Conservation (phyloP, 2,797 vertebrate species). For the Rhabdomys pumilio region DNA sequence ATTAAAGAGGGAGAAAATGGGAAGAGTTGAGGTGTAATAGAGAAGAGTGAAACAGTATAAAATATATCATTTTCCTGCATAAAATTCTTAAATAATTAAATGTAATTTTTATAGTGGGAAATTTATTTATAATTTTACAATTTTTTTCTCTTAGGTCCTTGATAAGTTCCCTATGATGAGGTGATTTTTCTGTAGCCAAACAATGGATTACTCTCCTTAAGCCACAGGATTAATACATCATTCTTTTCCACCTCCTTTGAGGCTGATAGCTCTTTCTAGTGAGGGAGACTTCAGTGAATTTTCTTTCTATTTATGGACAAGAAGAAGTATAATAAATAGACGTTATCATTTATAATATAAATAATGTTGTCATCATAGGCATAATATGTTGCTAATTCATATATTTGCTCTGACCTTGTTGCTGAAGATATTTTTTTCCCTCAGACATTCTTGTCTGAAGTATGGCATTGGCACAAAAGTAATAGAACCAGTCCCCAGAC, state of each 20-base stretch:
- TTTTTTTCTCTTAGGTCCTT: background rate
- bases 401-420: background rate
- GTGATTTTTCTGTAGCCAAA: background rate
- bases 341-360: background rate
- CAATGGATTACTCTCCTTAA: background rate
- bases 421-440: background rate
- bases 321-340: background rate
- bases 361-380: background rate
- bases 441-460: background rate
- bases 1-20: background rate
- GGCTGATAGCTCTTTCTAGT: constrained; percentile 9
- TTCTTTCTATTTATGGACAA: background rate
- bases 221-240: background rate
- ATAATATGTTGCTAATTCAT: background rate
- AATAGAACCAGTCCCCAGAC: background rate
- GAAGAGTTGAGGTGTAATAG: background rate
- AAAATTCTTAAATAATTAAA: background rate
- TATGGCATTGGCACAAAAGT: background rate
- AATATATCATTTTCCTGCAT: background rate
- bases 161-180: background rate
- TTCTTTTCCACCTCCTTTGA: background rate
- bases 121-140: constrained; percentile 25
- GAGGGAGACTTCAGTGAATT: constrained; percentile 24
- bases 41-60: background rate
- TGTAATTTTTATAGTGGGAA: background rate